Conservation (phyloP, 2,797 vertebrate genomes). For the Lindbergichthys nudifrons region DNA sequence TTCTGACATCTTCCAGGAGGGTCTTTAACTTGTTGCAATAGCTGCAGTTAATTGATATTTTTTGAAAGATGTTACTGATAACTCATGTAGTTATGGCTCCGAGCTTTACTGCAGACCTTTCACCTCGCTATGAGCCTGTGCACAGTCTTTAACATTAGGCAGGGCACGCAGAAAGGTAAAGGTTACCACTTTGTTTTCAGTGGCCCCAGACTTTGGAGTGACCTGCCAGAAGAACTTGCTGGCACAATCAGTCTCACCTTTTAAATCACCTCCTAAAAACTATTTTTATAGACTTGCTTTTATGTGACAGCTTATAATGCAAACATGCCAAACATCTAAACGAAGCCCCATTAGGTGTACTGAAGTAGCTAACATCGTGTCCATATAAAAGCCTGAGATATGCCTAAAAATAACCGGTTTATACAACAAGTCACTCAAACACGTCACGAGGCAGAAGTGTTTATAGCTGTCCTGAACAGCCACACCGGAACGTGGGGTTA, state of each 20-base stretch:
- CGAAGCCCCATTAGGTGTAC: neutral
- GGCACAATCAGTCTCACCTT: conserved; percentile 25
- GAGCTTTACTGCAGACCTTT: neutral
- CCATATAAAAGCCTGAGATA: neutral
- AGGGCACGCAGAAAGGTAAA: neutral
- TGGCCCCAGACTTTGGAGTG: neutral
- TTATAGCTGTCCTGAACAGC: neutral
- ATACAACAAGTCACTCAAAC: neutral
- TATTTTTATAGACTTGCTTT: conserved; percentile 37
- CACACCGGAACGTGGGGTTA: neutral
- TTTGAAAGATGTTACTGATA: neutral
- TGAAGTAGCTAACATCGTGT: neutral
- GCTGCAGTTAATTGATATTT: neutral
- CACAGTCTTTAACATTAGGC: conserved; percentile 2
- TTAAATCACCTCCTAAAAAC: conserved; percentile 44
- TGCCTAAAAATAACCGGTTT: neutral
- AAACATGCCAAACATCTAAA: conserved; percentile 12
- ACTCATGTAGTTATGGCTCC: neutral
- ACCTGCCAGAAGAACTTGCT: conserved; percentile 5
- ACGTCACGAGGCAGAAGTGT: neutral
- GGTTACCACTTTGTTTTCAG: neutral
- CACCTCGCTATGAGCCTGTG: neutral
- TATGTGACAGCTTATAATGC: conserved; percentile 28
- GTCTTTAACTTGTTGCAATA: neutral
- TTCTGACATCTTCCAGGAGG: neutral